These are phyloP conservation scores for Teleopsis dalmanni DNA, from an alignment of 1,140 invertebrate genomes.

Conservation along the genomic window DNA sequence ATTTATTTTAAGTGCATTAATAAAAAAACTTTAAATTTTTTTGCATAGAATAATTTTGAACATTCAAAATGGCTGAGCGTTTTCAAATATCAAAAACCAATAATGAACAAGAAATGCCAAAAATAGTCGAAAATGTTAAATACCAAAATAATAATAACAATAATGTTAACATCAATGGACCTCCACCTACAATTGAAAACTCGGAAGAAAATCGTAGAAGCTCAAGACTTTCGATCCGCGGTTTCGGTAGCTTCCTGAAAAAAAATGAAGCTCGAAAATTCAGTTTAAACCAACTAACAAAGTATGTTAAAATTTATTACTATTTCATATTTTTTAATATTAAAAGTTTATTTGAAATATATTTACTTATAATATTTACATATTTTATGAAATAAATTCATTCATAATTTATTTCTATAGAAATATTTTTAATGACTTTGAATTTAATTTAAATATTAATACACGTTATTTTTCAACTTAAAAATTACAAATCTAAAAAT, in stretches of 20 bases:
- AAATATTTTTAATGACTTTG: no score
- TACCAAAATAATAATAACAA: not conserved
- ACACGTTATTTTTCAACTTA: no score
- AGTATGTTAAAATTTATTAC: slow-evolving; percentile 16
- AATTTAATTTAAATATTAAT: no score
- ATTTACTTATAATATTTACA: no score
- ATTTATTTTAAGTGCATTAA: not conserved
- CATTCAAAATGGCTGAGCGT: slow-evolving; percentile 7
- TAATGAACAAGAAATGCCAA: not conserved
- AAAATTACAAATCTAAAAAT: no score
- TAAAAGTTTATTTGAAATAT: no score
- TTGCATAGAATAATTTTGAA: no score
- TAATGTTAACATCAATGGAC: not conserved
- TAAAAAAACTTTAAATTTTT: not conserved
- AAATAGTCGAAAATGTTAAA: slow-evolving; percentile 1
- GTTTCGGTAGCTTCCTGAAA: slow-evolving; percentile 33
- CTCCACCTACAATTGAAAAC: not conserved
- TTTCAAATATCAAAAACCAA: slow-evolving; percentile 38
- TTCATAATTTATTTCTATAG: no score
- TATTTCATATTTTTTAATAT: not conserved
- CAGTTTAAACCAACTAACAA: slow-evolving; percentile 39
- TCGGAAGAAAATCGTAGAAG: slow-evolving; percentile 2
- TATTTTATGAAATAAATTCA: no score
- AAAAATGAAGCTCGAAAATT: slow-evolving; percentile 37
- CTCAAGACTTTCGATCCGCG: slow-evolving; percentile 24